A percentile compares a stretch with the other conserved stretches of the same genome.
phyloP scores from a whole-genome alignment of 2,113 vertebrate species.

The Brachyistius frenatus region DNA sequence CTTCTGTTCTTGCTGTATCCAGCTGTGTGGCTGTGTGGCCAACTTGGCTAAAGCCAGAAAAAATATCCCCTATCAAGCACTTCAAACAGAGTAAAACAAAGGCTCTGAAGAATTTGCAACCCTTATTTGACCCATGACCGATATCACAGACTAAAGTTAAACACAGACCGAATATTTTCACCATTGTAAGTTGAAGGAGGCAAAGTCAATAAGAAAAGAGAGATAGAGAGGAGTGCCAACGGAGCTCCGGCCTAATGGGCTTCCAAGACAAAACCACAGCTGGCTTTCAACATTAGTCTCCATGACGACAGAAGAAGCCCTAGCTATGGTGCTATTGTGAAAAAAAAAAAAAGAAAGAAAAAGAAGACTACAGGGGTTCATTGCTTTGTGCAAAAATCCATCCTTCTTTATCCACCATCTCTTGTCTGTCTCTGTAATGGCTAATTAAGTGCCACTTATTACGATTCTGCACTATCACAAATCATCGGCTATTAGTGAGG shows the following conservation, averaged over 20 bases:
- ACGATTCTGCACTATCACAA: slow-evolving; percentile 73
- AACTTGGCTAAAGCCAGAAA: slow-evolving; percentile 14
- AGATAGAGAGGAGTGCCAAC: slow-evolving; percentile 66
- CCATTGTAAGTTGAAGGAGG: slow-evolving; percentile 49
- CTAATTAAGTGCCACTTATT: slow-evolving; percentile 81
- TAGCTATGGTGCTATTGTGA: slow-evolving; percentile 70
- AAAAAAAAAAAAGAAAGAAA: slow-evolving; percentile 47
- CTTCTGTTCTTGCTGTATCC: no score
- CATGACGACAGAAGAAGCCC: slow-evolving; percentile 78
- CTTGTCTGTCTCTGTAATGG: slow-evolving; percentile 72
- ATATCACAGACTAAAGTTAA: slow-evolving; percentile 55
- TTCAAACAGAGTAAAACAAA: slow-evolving; percentile 56
- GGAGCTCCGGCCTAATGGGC: slow-evolving; percentile 72
- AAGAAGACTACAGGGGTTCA: slow-evolving; percentile 60
- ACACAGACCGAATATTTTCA: slow-evolving; percentile 58
- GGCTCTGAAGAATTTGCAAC: slow-evolving; percentile 49
- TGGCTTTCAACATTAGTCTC: slow-evolving; percentile 82
- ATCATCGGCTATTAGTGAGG: slow-evolving; percentile 74
- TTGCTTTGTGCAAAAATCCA: slow-evolving; percentile 73
- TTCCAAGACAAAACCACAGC: slow-evolving; percentile 83
- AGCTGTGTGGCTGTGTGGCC: slow-evolving; percentile 1
- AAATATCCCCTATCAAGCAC: slow-evolving; percentile 19
- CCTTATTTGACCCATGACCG: slow-evolving; percentile 53
- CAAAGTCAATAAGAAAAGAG: slow-evolving; percentile 61
- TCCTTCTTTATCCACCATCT: slow-evolving; percentile 69